Evolutionary conservation across 2,888 invertebrate species (phyloP).

Genomic region (Monoplex corrugatus): DNA sequence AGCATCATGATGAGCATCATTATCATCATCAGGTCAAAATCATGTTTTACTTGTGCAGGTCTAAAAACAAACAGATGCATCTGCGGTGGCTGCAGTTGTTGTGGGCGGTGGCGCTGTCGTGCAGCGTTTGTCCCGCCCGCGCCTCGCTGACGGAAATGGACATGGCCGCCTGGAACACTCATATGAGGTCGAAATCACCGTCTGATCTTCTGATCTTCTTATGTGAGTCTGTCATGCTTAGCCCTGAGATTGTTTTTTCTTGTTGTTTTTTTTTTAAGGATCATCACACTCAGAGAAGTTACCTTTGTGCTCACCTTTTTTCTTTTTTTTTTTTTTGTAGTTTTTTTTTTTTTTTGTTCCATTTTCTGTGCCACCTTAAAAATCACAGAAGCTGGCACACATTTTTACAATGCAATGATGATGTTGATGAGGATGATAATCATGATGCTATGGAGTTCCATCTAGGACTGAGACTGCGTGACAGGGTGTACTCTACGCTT

Average conservation of each 20-base stretch:
- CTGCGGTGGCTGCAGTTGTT: not conserved
- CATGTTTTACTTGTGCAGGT: not conserved
- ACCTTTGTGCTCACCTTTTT: no score
- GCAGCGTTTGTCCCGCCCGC: not conserved
- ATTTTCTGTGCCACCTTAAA: no score
- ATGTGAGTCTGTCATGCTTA: slow-evolving; percentile 10
- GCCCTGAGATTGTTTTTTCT: not conserved
- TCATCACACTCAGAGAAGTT: no score
- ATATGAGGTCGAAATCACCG: not conserved
- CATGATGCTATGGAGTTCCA: no score
- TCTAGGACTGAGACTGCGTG: no score
- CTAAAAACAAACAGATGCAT: not conserved
- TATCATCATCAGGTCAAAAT: not conserved
- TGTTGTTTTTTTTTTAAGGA: not conserved
- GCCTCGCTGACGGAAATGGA: slow-evolving; percentile 22
- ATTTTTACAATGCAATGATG: no score
- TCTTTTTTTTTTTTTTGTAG: no score
- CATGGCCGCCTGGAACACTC: not conserved
- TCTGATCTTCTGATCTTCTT: slow-evolving; percentile 24
- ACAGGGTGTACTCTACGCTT: no score
- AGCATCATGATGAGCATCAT: not conserved
- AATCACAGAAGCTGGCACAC: no score
- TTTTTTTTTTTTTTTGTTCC: no score
- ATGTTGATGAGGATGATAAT: no score
- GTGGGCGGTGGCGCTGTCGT: not conserved